These are phyloP conservation scores for Chiridota heheva DNA, from an alignment of 35 echinoderm and acorn worm genomes.

Conservation along the genomic window DNA sequence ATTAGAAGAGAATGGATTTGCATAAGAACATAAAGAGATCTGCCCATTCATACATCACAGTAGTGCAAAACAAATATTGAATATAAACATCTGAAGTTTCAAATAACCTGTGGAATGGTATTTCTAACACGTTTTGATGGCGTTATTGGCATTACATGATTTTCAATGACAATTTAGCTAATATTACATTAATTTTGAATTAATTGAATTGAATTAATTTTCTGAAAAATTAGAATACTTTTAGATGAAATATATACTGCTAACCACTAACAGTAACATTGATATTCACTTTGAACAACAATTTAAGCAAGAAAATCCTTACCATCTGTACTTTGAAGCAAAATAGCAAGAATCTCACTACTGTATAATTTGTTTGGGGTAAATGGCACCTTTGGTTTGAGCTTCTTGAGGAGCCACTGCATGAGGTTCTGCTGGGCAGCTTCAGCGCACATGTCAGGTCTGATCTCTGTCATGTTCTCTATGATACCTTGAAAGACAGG, in stretches of 20 bases:
- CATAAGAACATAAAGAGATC: no score
- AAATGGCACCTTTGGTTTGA: constrained; percentile 85
- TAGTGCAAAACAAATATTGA: no score
- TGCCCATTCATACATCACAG: no score
- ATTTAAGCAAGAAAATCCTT: no score
- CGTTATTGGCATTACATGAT: no score
- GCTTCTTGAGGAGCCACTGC: constrained; percentile 90
- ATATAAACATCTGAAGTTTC: no score
- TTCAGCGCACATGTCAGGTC: constrained; percentile 80
- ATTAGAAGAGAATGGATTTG: no score
- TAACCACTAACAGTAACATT: background rate
- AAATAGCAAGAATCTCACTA: constrained; percentile 95
- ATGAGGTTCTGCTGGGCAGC: constrained; percentile 89
- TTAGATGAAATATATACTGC: background rate
- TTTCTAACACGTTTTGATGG: no score
- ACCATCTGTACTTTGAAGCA: constrained; percentile 83
- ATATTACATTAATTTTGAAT: no score
- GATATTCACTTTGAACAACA: no score
- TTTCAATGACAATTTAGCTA: no score
- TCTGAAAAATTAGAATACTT: background rate
- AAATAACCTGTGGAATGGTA: no score
- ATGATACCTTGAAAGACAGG: constrained; percentile 66
- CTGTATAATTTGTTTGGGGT: constrained; percentile 90
- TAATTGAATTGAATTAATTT: background rate
- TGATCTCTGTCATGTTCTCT: constrained; percentile 93